Base-by-base conservation (phyloP, 2,113 vertebrate species). In the Ascaphus truei region DNA sequence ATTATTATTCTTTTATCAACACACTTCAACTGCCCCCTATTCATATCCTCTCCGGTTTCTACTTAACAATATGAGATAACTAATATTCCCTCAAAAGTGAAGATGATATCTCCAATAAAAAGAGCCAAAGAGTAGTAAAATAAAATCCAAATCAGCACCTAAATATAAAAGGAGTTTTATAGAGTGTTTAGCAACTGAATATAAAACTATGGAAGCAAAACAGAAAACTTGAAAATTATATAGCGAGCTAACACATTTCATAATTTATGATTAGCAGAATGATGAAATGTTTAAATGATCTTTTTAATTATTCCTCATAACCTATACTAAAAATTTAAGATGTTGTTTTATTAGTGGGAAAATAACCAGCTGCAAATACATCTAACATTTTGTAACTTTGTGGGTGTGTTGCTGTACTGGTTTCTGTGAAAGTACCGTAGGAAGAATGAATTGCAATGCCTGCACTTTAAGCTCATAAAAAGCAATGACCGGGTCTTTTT, bases 391-490 rank as follows among this genome's bases (percentile, higher is more conserved):
- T 29, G 8, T 6, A 20, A 34, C 37, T 29, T 29, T 15, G n/a
- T 60, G 59, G 60, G 58, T 55, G 57, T 71, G 48, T 72, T 56
- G 47, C 29, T 33, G 27, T 62, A 29, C 58, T 62, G 47, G 30
- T 71, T 62, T 60, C 45, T 50, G 29, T 15, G 6, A 61, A 61
- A 25, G n/a, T n/a, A n/a, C n/a, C n/a, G 3, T 25, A 29, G 13
- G 16, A 58, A 48, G 23, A 18, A 26, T 36, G 41, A 37, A 34
- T 39, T 59, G 66, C 66, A 15, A 22, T 69, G 66, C 30, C 66
- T 60, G 66, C 65, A 33, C 8, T 36, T 68, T 68, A 34, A 18
- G 7, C 43, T 59, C 36, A 34, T 69, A 69, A 69, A 69, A 69
- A 11, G 7, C 66, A 69, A 68, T 68, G 29, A 68, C 30, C 36